Percentiles rank a stretch among this genome's conserved stretches.
Evolutionary conservation across 2,113 vertebrate species (phyloP).

Genomic region (Microcebus griseorufus): DNA sequence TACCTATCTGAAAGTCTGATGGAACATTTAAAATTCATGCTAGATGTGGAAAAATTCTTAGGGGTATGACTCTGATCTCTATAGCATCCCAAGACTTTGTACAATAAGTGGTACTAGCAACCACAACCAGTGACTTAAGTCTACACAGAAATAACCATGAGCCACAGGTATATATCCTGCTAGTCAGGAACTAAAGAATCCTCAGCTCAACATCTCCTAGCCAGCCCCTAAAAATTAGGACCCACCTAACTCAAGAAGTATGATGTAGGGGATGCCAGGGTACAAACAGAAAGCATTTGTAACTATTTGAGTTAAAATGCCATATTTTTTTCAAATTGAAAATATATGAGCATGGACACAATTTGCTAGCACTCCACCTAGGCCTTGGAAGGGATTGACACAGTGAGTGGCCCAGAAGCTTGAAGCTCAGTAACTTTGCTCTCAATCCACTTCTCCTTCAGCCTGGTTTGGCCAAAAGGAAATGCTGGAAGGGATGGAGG

Average conservation of each 20-base stretch:
- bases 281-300: neutral
- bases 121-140: neutral
- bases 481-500: neutral
- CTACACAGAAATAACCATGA: neutral
- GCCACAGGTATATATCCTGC: neutral
- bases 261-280: neutral
- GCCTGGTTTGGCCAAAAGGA: neutral
- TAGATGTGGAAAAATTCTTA: neutral
- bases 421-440: neutral
- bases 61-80: neutral
- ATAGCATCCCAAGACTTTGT: accelerated
- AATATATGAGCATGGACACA: too few relatives aligned
- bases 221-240: neutral
- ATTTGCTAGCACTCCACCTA: neutral
- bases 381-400: neutral
- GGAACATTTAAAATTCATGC: neutral
- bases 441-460: neutral
- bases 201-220: neutral
- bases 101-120: accelerated
- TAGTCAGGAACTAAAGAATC: neutral
- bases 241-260: neutral
- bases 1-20: neutral
- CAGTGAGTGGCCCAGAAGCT: neutral
- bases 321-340: neutral
- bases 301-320: neutral